A percentile compares a stretch with the other conserved stretches of the same genome.
Evolutionary conservation across 2,797 vertebrate genomes (phyloP).

Genomic region (Mionectes olivaceus): DNA sequence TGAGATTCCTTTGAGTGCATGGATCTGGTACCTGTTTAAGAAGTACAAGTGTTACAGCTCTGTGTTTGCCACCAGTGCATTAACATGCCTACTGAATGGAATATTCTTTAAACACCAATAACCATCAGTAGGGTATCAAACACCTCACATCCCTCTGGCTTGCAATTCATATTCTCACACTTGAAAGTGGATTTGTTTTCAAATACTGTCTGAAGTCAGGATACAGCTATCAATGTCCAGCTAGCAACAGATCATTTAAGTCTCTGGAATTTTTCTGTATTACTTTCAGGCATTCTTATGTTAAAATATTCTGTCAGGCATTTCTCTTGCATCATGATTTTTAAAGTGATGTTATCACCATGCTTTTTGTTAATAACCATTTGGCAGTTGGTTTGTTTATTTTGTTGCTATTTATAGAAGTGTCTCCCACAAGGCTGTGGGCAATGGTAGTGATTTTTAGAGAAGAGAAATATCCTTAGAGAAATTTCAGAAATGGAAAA

Average conservation of each 20-base stretch:
- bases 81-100: background rate
- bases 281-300: background rate
- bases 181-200: background rate
- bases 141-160: background rate
- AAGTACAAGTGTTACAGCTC: background rate
- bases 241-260: background rate
- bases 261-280: background rate
- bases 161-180: background rate
- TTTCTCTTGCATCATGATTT: background rate
- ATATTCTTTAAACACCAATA: background rate
- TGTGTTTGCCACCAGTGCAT: background rate
- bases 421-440: slow-evolving; percentile 17
- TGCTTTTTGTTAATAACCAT: background rate
- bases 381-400: slow-evolving; percentile 12
- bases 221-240: background rate
- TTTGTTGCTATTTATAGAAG: slow-evolving; percentile 32
- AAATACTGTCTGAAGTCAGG: background rate
- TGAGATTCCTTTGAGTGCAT: background rate
- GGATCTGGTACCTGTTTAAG: background rate
- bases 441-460: slow-evolving; percentile 9
- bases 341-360: background rate
- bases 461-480: slow-evolving; percentile 34
- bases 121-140: background rate
- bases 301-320: background rate
- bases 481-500: slow-evolving; percentile 27